Conservation (phyloP, 2,113 vertebrate species). For the Lophochroa leadbeateri region DNA sequence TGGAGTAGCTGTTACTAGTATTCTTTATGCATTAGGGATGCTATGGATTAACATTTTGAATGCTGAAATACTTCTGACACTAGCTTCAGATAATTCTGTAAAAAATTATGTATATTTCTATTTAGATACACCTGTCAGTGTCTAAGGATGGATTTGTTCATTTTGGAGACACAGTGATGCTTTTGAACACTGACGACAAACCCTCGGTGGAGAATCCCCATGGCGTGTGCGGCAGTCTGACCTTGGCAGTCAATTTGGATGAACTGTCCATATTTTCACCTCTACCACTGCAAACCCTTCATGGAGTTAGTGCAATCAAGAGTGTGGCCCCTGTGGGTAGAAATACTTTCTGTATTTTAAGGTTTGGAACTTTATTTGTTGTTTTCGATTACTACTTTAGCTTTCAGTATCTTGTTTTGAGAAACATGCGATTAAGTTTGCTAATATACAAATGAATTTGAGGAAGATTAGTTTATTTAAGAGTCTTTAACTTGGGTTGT, state of each 20-base stretch:
- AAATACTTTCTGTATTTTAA: conserved; percentile 82
- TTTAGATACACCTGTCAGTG: conserved; percentile 80
- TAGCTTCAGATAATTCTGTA: neutral
- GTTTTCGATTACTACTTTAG: neutral
- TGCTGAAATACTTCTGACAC: neutral
- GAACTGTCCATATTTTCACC: conserved; percentile 23
- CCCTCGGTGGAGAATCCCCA: neutral
- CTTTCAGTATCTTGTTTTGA: neutral
- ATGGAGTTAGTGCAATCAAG: conserved; percentile 72
- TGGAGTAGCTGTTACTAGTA: neutral
- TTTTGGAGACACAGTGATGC: conserved; percentile 86
- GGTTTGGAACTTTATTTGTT: conserved; percentile 63
- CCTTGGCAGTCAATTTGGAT: conserved; percentile 77
- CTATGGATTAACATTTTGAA: neutral
- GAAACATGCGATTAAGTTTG: neutral
- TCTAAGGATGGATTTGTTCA: conserved; percentile 79
- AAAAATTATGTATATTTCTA: neutral
- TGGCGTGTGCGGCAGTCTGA: neutral
- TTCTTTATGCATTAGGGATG: neutral
- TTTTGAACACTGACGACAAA: conserved; percentile 73
- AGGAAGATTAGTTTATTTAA: neutral
- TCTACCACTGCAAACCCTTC: conserved; percentile 47
- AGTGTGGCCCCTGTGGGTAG: conserved; percentile 61
- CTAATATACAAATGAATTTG: neutral
- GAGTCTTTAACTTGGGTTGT: neutral